Base-by-base conservation (phyloP, 2,113 vertebrate genomes). In the Macquaria australasica region DNA sequence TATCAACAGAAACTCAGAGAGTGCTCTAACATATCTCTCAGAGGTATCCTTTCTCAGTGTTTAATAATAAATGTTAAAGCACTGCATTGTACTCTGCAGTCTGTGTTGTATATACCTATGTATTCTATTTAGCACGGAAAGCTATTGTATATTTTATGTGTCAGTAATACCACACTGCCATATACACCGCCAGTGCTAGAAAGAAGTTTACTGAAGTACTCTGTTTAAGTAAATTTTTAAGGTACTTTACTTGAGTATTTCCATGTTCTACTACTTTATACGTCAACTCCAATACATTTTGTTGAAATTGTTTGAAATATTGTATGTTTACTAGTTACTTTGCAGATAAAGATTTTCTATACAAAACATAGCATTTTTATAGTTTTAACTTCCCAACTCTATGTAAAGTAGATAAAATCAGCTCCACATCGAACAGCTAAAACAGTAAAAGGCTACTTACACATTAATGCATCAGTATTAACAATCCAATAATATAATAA, bases 41-140 rank as follows among this genome's bases (percentile, higher is more conserved):
- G 87, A 87, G 86, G 79, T 88, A 95, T 92, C 89, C 82, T 87
- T 85, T 82, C 69, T 70, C 28, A 4, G 28, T 48, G 56, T 25
- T 93, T 53, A 94, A 94, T 94, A 79, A 93, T 92, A 78, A 72
- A 94, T 91, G 60, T 81, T 79, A 43, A 78, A 91, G 81, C 59
- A 37, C 45, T 51, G 48, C 72, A 67, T 74, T 84, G 66, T 66
- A 69, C 63, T 74, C 31, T 50, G 58, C 53, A 63, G 12, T 62
- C 68, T 41, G 15, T 56, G 34, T 21, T 31, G 51, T 37, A n/a
- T 37, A 16, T 18, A 51, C 34, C 12, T 69, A 18, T 51, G 25
- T 72, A 21, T 82, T 43, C 67, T 59, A 64, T 62, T 69, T 1
- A 59, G 58, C 56, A 41, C 14, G 8, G 37, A 28, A 45, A 56